phyloP scores from a whole-genome alignment of 1,140 invertebrate genomes.

The Drosophila sp. region DNA sequence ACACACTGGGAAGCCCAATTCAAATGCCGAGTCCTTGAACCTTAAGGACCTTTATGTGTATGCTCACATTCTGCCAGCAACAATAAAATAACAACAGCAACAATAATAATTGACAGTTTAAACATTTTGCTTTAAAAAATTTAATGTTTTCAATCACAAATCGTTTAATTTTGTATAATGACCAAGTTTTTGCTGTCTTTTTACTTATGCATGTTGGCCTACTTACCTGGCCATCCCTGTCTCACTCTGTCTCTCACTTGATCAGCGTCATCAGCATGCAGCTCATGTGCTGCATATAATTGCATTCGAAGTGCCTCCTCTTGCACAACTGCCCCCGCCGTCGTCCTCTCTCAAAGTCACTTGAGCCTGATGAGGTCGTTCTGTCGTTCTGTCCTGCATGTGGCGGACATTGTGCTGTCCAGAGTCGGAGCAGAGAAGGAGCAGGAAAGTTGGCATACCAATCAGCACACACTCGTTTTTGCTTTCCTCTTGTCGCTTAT shows the following conservation, averaged over 20 bases:
- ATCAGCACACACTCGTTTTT: background rate
- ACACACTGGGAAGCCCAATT: slow-evolving; percentile 42
- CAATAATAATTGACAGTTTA: slow-evolving; percentile 33
- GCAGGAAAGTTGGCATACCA: background rate
- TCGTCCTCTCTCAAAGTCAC: slow-evolving; percentile 4
- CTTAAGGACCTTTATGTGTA: slow-evolving; percentile 48
- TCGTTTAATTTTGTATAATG: slow-evolving; percentile 23
- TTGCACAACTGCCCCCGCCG: no score
- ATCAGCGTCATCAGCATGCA: slow-evolving; percentile 40
- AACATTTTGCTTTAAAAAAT: slow-evolving; percentile 18
- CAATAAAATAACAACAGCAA: slow-evolving; percentile 6
- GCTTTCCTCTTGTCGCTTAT: slow-evolving; percentile 19
- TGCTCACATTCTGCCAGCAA: slow-evolving; percentile 4
- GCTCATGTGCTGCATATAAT: slow-evolving; percentile 76
- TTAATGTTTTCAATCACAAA: slow-evolving; percentile 19
- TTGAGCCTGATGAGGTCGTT: slow-evolving; percentile 36
- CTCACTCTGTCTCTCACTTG: background rate
- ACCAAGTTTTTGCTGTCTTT: slow-evolving; percentile 12
- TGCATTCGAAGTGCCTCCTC: slow-evolving; percentile 65
- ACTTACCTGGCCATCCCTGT: slow-evolving; percentile 55
- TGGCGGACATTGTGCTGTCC: slow-evolving; percentile 39
- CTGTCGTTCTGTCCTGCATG: no score
- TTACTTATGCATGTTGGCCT: slow-evolving; percentile 74
- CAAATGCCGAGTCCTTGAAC: slow-evolving; percentile 73
- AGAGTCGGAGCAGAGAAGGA: slow-evolving; percentile 8